A percentile compares a stretch with the other conserved stretches of the same genome.
These are phyloP conservation scores for Suncus etruscus DNA, from an alignment of 2,113 vertebrate species.

Conservation along the genomic window DNA sequence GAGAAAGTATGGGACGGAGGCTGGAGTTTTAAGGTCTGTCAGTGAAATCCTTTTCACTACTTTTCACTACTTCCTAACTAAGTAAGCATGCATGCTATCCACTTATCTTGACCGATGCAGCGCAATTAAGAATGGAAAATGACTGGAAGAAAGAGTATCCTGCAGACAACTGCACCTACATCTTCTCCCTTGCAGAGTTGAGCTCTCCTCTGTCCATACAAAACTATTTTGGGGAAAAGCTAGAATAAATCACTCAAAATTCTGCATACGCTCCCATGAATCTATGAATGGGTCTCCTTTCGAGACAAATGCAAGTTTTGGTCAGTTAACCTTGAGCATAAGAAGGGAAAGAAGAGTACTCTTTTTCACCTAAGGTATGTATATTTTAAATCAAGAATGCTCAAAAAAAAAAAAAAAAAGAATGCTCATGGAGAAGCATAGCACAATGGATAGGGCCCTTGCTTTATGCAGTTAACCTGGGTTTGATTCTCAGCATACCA, in stretches of 20 bases:
- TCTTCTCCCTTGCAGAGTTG: neutral
- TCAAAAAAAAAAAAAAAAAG: too few species aligned
- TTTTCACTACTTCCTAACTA: constrained; percentile 31
- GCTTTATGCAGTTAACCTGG: too few species aligned
- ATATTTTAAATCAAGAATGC: neutral
- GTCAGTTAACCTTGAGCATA: neutral
- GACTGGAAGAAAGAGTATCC: neutral
- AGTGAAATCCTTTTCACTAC: constrained; percentile 28
- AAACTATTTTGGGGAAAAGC: neutral
- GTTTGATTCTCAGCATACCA: too few species aligned
- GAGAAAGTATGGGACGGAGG: neutral
- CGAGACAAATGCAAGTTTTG: neutral
- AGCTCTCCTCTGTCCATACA: neutral
- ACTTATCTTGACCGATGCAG: neutral
- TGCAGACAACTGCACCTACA: neutral
- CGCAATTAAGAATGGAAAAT: neutral
- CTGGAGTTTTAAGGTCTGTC: neutral
- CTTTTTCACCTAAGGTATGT: neutral
- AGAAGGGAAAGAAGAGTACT: neutral
- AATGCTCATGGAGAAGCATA: neutral
- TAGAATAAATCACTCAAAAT: neutral
- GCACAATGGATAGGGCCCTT: too few species aligned
- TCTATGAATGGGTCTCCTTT: neutral
- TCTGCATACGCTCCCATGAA: neutral
- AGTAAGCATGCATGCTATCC: neutral